Percentiles rank a stretch among this genome's conserved stretches.
Evolutionary conservation across 1,140 invertebrate species (phyloP).

Genomic region (Schlechtendalia chinensis): DNA sequence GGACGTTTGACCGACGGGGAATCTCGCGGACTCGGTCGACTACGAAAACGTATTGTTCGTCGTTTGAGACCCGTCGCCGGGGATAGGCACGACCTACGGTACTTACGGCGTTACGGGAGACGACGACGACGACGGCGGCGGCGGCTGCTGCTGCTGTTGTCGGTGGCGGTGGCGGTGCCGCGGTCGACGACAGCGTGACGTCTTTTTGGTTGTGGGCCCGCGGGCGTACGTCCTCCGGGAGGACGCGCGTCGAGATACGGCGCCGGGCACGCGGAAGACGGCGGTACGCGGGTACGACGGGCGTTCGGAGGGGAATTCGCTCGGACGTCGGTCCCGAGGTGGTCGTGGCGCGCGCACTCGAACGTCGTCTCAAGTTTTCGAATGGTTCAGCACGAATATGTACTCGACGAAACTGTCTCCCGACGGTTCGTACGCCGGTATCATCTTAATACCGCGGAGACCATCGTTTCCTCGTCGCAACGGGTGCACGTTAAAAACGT

Average conservation of each 20-base stretch:
- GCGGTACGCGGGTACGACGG: too few species aligned
- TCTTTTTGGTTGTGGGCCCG: not conserved
- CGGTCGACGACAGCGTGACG: not conserved
- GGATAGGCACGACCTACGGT: too few species aligned
- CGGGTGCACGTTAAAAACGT: not conserved
- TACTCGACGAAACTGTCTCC: constrained; percentile 43
- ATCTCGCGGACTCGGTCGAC: too few species aligned
- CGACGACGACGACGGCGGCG: not conserved
- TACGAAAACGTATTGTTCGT: too few species aligned
- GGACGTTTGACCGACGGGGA: too few species aligned
- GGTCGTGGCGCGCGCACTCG: not conserved
- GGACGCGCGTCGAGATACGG: too few species aligned
- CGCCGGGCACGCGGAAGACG: too few species aligned
- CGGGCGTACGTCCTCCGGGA: not conserved
- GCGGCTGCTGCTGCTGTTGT: not conserved
- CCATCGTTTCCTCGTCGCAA: not conserved
- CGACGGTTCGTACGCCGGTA: constrained; percentile 43
- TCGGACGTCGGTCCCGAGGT: not conserved
- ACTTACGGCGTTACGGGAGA: constrained; percentile 26
- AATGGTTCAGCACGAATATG: constrained; percentile 46
- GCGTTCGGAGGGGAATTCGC: not conserved
- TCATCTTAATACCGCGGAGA: constrained; percentile 31
- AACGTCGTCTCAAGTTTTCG: constrained; percentile 28
- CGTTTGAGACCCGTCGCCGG: too few species aligned
- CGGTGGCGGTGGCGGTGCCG: not conserved